Evolutionary conservation across 2,888 invertebrate genomes (phyloP).

Genomic region (Tortricodes alternella): DNA sequence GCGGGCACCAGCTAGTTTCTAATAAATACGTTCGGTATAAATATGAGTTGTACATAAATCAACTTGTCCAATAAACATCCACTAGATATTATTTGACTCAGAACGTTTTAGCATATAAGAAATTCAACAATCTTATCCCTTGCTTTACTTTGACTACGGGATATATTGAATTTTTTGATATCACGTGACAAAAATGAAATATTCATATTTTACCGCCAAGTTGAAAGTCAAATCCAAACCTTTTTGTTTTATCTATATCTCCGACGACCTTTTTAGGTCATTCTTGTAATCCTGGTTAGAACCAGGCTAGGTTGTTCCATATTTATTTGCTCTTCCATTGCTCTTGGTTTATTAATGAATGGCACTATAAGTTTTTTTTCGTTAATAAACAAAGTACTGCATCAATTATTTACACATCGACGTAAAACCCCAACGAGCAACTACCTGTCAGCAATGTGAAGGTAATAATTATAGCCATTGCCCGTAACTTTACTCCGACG

Average conservation of each 20-base stretch:
- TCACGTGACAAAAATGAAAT: no score
- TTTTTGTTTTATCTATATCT: no score
- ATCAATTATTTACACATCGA: not conserved
- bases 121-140: not conserved
- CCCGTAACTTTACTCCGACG: not conserved
- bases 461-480: slow-evolving; percentile 15
- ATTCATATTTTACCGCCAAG: no score
- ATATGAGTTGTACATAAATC: not conserved
- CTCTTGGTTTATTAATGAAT: not conserved
- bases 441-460: not conserved
- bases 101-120: slow-evolving; percentile 47
- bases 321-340: no score
- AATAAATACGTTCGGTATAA: no score
- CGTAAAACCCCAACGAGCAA: not conserved
- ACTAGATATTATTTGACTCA: slow-evolving; percentile 46
- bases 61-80: slow-evolving; percentile 13
- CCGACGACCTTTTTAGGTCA: no score
- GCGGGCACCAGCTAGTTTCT: no score
- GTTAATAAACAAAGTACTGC: not conserved
- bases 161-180: no score
- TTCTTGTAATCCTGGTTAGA: no score
- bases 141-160: not conserved
- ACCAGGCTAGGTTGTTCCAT: no score
- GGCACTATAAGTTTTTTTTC: not conserved
- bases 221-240: no score